Percentiles rank a stretch among this genome's conserved stretches.
Evolutionary conservation across 2,888 invertebrate species (phyloP).

Genomic region (Gisinianus flammeolus): DNA sequence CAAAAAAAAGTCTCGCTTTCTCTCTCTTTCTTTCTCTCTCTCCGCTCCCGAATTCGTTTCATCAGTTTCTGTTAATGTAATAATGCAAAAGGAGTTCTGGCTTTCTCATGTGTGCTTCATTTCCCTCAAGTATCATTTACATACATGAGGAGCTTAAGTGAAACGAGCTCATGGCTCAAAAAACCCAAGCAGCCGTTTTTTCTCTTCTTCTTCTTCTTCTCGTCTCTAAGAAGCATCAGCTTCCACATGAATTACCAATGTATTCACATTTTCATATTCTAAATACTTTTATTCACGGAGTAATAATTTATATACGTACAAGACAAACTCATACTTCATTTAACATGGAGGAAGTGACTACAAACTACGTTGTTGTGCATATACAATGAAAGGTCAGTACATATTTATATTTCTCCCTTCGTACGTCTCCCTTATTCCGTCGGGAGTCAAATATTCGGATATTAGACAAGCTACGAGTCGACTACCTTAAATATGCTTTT

Average conservation of each 20-base stretch:
- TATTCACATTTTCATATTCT: background rate
- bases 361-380: no score
- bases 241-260: no score
- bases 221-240: no score
- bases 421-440: background rate
- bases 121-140: conserved; percentile 7
- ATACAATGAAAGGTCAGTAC: background rate
- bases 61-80: background rate
- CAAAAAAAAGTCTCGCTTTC: no score
- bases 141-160: conserved; percentile 6
- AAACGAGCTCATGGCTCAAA: background rate
- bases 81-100: no score
- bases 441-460: background rate
- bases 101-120: background rate
- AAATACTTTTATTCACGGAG: background rate
- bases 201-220: no score
- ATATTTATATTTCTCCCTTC: background rate
- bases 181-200: no score
- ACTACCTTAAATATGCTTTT: background rate
- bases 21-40: no score
- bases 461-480: background rate
- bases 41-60: background rate
- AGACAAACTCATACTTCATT: background rate
- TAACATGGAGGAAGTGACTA: no score
- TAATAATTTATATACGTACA: background rate